Percentiles rank a stretch among this genome's conserved stretches.
Evolutionary conservation across 2,888 invertebrate species (phyloP).

Genomic region (Neoascia interrupta): DNA sequence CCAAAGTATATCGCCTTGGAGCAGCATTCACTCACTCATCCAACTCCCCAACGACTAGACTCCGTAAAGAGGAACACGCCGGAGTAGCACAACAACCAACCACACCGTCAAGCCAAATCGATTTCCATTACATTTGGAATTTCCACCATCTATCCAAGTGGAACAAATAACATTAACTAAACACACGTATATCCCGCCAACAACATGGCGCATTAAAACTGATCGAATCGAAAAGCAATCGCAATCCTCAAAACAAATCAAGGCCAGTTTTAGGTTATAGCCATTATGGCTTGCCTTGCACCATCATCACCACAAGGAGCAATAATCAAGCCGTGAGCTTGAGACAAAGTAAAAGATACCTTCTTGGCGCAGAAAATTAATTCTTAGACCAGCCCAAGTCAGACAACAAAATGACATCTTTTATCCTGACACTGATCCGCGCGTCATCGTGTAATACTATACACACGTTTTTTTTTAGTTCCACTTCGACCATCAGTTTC

Average conservation of each 20-base stretch:
- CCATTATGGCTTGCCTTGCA: conserved; percentile 23
- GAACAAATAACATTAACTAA: conserved; percentile 42
- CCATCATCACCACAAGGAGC: conserved; percentile 4
- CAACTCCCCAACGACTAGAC: conserved; percentile 3
- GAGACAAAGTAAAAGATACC: background rate
- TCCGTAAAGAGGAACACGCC: conserved; percentile 38
- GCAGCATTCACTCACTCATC: conserved; percentile 15
- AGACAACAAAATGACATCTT: conserved; percentile 61
- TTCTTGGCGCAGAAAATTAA: background rate
- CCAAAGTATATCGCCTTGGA: too few species aligned
- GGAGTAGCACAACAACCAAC: conserved; percentile 16
- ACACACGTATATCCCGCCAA: background rate
- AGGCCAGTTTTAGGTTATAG: background rate
- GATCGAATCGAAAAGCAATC: conserved; percentile 41
- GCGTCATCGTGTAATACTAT: background rate
- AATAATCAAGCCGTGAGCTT: background rate
- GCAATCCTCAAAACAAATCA: conserved; percentile 33
- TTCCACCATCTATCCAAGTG: conserved; percentile 37
- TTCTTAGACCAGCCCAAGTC: conserved; percentile 36
- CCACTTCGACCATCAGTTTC: conserved; percentile 22
- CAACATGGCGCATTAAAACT: conserved; percentile 36
- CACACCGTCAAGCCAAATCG: conserved; percentile 49
- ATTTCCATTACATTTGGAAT: conserved; percentile 61
- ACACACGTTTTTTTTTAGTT: conserved; percentile 19
- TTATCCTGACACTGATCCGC: conserved; percentile 59